These are phyloP conservation scores for Dipodomys spectabilis DNA, from an alignment of 2,113 vertebrate species.

Conservation along the genomic window DNA sequence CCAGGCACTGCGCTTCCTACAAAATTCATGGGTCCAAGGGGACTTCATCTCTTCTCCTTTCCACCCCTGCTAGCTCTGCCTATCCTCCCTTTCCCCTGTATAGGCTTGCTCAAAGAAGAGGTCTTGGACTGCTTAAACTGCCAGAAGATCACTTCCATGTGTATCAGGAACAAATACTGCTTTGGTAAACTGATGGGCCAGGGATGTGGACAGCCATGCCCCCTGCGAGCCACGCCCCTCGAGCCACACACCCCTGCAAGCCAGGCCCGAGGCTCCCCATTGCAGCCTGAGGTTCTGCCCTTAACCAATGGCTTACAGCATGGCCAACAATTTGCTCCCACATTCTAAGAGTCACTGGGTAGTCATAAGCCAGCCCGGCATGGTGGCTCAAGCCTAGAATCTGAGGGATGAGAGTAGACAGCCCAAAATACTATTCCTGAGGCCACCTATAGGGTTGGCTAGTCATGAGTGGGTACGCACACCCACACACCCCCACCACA, in stretches of 20 bases:
- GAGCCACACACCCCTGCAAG: background rate
- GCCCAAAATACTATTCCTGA: background rate
- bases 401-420: background rate
- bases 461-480: background rate
- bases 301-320: background rate
- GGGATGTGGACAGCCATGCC: background rate
- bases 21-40: background rate
- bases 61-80: background rate
- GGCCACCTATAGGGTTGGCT: background rate
- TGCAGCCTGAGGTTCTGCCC: background rate
- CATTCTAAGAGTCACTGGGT: background rate
- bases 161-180: slow-evolving; percentile 54
- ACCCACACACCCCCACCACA: background rate
- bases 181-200: slow-evolving; percentile 48
- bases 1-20: background rate
- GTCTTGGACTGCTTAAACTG: slow-evolving; percentile 69
- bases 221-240: background rate
- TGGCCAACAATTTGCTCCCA: background rate
- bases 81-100: background rate
- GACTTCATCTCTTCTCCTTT: background rate
- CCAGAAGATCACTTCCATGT: slow-evolving; percentile 33
- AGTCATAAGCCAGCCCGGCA: too few species aligned
- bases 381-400: too few species aligned
- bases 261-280: background rate
- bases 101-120: slow-evolving; percentile 57